Conservation (phyloP, 2,888 invertebrate genomes). For the Tribolium freemani region DNA sequence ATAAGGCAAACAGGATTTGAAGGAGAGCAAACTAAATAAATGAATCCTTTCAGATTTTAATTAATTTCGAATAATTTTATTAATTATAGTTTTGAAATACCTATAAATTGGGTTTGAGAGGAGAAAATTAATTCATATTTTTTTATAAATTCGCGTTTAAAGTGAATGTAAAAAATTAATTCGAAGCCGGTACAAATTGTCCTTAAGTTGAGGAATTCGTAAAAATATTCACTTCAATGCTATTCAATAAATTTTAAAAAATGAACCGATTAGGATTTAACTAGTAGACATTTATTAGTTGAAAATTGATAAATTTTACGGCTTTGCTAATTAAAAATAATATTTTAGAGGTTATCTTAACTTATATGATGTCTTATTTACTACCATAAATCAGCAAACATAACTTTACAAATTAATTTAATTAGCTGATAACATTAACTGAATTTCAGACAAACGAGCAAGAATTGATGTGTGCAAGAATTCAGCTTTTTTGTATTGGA, state of each 20-base stretch:
- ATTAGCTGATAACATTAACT: neutral
- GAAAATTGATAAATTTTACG: neutral
- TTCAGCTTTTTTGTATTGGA: too few species aligned
- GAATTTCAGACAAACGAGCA: too few species aligned
- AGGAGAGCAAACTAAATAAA: neutral
- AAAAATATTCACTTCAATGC: neutral
- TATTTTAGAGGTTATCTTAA: neutral
- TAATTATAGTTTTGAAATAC: slow-evolving; percentile 1
- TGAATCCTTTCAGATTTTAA: neutral
- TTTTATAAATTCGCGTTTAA: neutral
- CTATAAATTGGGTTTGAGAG: neutral
- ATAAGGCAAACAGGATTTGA: neutral
- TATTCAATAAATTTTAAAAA: too few species aligned
- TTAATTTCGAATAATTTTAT: slow-evolving; percentile 3
- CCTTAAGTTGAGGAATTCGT: neutral
- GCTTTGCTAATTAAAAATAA: neutral
- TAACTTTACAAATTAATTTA: slow-evolving; percentile 2
- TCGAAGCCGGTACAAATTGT: neutral
- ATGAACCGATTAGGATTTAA: neutral
- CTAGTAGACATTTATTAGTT: neutral
- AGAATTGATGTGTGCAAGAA: too few species aligned
- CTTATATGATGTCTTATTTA: neutral
- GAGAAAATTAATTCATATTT: neutral
- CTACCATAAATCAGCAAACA: neutral
- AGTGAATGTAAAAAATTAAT: neutral